These are phyloP conservation scores for Ceratotherium simum DNA, from an alignment of 2,113 vertebrate species.

Conservation along the genomic window DNA sequence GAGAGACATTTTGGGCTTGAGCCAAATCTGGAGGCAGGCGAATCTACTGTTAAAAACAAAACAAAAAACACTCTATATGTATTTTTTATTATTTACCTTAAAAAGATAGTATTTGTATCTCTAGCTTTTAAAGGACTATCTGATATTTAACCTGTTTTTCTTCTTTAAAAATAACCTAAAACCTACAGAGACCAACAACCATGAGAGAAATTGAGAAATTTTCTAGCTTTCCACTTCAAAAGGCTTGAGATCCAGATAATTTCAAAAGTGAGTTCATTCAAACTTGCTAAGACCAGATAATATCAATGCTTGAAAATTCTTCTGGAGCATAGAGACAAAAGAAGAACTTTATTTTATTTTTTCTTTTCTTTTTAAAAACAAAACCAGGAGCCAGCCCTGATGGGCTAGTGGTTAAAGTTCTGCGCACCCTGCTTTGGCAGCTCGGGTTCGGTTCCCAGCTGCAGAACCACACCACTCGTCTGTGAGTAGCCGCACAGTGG, in stretches of 20 bases:
- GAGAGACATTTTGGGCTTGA: not conserved
- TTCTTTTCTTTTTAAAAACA: not conserved
- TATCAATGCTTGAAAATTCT: not conserved
- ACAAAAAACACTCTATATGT: not conserved
- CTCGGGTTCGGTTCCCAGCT: too few relatives aligned
- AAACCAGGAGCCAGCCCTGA: not conserved
- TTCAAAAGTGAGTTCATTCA: constrained; percentile 4
- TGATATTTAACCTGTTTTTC: constrained; percentile 30
- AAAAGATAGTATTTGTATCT: not conserved
- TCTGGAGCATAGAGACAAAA: not conserved
- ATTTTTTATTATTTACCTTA: not conserved
- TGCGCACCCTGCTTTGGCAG: too few relatives aligned
- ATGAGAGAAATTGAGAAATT: not conserved
- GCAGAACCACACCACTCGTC: too few relatives aligned
- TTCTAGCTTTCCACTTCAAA: not conserved
- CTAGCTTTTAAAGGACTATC: constrained; percentile 43
- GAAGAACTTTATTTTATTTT: not conserved
- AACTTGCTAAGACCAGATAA: not conserved
- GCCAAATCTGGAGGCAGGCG: not conserved
- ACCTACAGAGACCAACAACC: not conserved
- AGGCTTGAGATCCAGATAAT: not conserved
- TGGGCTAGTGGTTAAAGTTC: too few relatives aligned
- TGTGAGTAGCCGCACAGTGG: too few relatives aligned
- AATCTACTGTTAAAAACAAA: not conserved
- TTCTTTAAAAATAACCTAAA: constrained; percentile 27